Conservation (phyloP, 2,888 invertebrate species). For the Tachina grossa region DNA sequence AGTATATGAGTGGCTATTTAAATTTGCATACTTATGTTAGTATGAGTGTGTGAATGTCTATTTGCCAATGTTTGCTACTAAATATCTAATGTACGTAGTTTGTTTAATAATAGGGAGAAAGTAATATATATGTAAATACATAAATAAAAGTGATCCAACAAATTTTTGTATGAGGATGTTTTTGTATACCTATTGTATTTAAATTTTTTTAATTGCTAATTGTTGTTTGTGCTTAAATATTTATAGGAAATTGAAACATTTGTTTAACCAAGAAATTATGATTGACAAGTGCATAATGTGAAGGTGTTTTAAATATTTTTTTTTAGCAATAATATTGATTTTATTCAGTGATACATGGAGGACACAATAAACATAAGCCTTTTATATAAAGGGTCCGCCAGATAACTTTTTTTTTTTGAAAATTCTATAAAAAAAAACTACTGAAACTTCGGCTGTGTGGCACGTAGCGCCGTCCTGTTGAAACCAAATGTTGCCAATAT, state of each 20-base stretch:
- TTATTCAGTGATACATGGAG: conserved; percentile 5
- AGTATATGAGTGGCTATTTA: background rate
- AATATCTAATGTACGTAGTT: conserved; percentile 31
- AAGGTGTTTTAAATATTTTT: conserved; percentile 27
- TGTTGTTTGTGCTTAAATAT: conserved; percentile 13
- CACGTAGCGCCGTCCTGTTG: no score
- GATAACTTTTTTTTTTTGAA: no score
- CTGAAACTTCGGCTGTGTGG: no score
- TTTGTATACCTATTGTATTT: background rate
- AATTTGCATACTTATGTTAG: background rate
- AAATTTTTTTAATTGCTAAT: conserved; percentile 4
- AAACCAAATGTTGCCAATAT: no score
- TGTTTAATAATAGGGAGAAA: conserved; percentile 51
- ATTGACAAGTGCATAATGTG: conserved; percentile 36
- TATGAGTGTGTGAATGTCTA: background rate
- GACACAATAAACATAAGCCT: background rate
- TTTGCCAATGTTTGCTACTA: conserved; percentile 21
- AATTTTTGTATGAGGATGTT: background rate
- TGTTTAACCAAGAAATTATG: conserved; percentile 21
- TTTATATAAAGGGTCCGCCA: no score
- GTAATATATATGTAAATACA: conserved; percentile 24
- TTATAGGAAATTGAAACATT: background rate
- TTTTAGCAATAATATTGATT: background rate
- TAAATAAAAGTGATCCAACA: conserved; percentile 36
- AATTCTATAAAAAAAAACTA: no score